Evolutionary conservation across 1,140 invertebrate genomes (phyloP).

Genomic region (Metaphire vulgaris): DNA sequence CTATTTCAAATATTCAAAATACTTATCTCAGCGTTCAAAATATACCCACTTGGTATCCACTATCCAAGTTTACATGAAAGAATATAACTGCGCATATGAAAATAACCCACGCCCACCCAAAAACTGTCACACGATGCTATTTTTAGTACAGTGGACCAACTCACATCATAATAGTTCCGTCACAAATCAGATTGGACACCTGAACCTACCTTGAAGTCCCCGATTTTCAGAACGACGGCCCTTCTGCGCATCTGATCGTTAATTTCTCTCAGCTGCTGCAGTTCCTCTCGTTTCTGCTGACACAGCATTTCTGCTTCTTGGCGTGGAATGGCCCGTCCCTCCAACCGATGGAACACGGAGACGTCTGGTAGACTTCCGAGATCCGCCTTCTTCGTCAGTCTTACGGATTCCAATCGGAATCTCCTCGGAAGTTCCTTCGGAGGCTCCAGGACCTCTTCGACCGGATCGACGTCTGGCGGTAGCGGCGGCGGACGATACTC

Average conservation of each 20-base stretch:
- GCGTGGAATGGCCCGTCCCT: constrained; percentile 1
- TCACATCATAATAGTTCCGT: no score
- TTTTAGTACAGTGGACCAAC: no score
- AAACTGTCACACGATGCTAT: no score
- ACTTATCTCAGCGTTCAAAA: no score
- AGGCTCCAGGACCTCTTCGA: background rate
- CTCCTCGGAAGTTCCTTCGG: background rate
- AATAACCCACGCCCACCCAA: no score
- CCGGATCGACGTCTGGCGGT: background rate
- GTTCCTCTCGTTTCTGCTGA: background rate
- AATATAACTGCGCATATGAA: no score
- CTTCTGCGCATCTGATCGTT: background rate
- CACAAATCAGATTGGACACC: no score
- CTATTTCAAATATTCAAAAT: no score
- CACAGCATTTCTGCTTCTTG: constrained; percentile 7
- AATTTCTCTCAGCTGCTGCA: background rate
- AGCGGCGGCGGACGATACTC: background rate
- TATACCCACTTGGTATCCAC: no score
- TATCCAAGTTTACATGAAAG: no score
- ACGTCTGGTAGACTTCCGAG: constrained; percentile 16
- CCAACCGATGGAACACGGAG: background rate
- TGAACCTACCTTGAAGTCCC: constrained; percentile 13
- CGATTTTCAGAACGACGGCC: constrained; percentile 7
- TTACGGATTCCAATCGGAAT: background rate
- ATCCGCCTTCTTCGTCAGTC: background rate